Conservation (phyloP, 2,797 vertebrate genomes). For the Bovichtus variegatus region DNA sequence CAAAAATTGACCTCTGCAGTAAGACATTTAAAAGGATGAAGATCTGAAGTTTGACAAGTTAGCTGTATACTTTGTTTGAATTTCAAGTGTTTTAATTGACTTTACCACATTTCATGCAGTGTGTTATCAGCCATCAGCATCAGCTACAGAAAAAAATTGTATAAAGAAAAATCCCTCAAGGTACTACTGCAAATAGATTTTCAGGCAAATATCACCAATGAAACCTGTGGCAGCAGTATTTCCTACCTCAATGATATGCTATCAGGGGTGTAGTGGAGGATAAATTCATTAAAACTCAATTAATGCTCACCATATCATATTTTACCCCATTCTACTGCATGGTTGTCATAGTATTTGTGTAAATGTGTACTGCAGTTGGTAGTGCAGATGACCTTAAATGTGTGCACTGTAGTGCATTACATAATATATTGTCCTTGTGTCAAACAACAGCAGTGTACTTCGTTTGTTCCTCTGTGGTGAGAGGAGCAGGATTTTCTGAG, state of each 20-base stretch:
- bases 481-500: slow-evolving; percentile 36
- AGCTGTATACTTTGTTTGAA: too few relatives aligned
- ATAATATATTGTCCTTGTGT: slow-evolving; percentile 58
- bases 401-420: slow-evolving; percentile 44
- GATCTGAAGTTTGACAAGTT: too few relatives aligned
- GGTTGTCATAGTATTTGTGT: neutral
- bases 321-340: neutral
- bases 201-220: too few relatives aligned
- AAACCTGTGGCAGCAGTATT: neutral
- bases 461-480: slow-evolving; percentile 18
- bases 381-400: slow-evolving; percentile 29
- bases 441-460: slow-evolving; percentile 37
- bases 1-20: too few relatives aligned
- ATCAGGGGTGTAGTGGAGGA: neutral
- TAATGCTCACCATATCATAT: neutral
- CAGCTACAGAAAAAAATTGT: too few relatives aligned
- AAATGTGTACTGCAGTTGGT: neutral
- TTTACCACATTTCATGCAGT: too few relatives aligned
- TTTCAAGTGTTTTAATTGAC: too few relatives aligned
- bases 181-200: too few relatives aligned
- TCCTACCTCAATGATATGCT: neutral
- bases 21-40: too few relatives aligned
- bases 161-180: too few relatives aligned
- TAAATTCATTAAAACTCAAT: neutral
- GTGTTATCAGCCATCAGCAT: too few relatives aligned